Evolutionary conservation across 2,888 invertebrate genomes (phyloP).

Genomic region (Gibbula magus): DNA sequence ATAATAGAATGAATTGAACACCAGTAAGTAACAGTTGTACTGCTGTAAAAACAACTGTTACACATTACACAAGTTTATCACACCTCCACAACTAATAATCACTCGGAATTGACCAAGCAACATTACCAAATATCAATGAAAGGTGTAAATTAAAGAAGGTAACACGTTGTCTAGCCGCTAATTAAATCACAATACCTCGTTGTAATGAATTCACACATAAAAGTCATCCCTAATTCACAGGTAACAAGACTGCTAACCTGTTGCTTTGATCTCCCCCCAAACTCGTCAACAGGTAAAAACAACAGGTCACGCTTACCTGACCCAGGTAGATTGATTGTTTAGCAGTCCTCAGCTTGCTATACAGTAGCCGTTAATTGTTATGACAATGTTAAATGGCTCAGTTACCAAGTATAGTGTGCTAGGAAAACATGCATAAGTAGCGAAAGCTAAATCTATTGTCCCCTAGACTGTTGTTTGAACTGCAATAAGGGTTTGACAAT

Average conservation of each 20-base stretch:
- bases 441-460: neutral
- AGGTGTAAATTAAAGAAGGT: neutral
- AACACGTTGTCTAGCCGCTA: conserved; percentile 12
- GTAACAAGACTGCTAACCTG: neutral
- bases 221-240: neutral
- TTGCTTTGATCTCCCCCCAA: neutral
- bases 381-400: conserved; percentile 6
- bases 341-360: neutral
- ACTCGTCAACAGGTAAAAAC: neutral
- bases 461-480: neutral
- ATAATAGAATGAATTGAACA: too few species aligned
- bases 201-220: neutral
- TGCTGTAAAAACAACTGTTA: too few species aligned
- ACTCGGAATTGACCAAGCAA: too few species aligned
- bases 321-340: neutral
- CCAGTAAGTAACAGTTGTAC: too few species aligned
- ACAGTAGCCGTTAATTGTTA: conserved; percentile 2
- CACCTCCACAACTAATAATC: too few species aligned
- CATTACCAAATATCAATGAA: too few species aligned
- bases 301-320: neutral
- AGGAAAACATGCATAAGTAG: conserved; percentile 12
- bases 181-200: neutral
- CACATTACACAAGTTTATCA: too few species aligned
- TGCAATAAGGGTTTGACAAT: neutral
- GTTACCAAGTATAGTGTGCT: neutral